Conservation (phyloP, 2,888 invertebrate species). For the Callosobruchus maculatus region DNA sequence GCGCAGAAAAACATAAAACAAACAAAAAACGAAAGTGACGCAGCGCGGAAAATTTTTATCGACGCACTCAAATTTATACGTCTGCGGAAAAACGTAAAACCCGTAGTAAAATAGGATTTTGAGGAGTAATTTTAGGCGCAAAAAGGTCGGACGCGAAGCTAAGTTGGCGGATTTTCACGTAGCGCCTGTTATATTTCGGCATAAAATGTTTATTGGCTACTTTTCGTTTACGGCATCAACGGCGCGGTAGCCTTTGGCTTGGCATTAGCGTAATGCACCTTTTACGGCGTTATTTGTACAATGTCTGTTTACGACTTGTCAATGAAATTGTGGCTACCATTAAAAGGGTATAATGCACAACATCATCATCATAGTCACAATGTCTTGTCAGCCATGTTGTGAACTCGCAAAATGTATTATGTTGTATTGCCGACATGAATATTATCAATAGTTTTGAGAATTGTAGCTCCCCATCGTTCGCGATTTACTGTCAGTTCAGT, state of each 20-base stretch:
- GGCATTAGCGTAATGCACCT: background rate
- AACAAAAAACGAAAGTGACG: background rate
- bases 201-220: background rate
- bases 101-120: background rate
- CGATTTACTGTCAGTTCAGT: no score
- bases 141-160: background rate
- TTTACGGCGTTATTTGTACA: background rate
- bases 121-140: background rate
- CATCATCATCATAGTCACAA: no score
- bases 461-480: background rate
- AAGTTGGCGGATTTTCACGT: background rate
- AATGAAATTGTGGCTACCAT: background rate
- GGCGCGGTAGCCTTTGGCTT: background rate
- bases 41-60: background rate
- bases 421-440: no score
- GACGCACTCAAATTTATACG: background rate
- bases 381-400: no score
- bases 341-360: background rate
- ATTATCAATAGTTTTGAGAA: no score
- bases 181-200: background rate
- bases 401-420: no score
- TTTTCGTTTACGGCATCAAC: background rate
- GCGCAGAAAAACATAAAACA: background rate
- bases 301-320: background rate
- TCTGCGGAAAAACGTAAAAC: background rate